These are phyloP conservation scores for Hypomesus transpacificus DNA, from an alignment of 2,113 vertebrate genomes.

Conservation along the genomic window DNA sequence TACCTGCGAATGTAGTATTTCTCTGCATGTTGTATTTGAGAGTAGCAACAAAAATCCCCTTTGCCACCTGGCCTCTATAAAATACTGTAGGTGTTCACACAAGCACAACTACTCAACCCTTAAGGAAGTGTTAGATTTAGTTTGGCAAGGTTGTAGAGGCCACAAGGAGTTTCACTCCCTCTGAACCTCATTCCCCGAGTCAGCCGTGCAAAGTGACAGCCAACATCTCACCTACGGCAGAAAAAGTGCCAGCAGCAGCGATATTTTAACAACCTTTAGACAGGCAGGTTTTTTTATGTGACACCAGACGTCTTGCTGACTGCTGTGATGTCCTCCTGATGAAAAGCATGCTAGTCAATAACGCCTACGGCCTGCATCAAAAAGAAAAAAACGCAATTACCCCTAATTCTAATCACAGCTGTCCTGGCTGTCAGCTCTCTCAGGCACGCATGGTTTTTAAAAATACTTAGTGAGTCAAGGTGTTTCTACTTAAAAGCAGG, in stretches of 20 bases:
- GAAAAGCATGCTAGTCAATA: conserved; percentile 50
- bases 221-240: conserved; percentile 44
- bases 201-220: conserved; percentile 55
- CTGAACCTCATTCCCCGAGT: conserved; percentile 52
- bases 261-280: conserved; percentile 41
- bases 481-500: conserved; percentile 33
- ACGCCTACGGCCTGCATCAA: conserved; percentile 21
- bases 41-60: too few species aligned
- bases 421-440: conserved; percentile 27
- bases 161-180: conserved; percentile 31
- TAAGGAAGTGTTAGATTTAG: conserved; percentile 30
- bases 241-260: conserved; percentile 51
- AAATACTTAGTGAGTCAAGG: too few species aligned
- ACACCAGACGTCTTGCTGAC: conserved; percentile 36
- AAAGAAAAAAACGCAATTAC: conserved; percentile 39
- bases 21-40: neutral
- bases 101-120: conserved; percentile 10
- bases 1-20: neutral
- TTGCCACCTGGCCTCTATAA: too few species aligned
- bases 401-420: conserved; percentile 43
- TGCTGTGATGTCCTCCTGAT: conserved; percentile 37
- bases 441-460: too few species aligned
- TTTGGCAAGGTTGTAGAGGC: conserved; percentile 39
- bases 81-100: too few species aligned
- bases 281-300: conserved; percentile 39